Evolutionary conservation across 2,113 vertebrate genomes (phyloP).

Genomic region (Tragelaphus buxtoni): DNA sequence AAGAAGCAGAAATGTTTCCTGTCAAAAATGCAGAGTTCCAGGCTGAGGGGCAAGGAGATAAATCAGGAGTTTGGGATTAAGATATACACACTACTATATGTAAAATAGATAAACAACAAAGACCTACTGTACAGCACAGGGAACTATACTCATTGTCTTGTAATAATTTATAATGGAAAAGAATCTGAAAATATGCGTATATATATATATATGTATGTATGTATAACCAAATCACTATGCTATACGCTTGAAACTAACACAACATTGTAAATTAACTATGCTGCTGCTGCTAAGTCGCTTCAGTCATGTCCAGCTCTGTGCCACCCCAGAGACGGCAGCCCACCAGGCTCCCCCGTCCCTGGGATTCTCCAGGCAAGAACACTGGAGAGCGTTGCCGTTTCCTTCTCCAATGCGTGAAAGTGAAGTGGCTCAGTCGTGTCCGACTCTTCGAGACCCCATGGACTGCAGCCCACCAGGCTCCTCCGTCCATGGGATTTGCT

Average conservation of each 20-base stretch:
- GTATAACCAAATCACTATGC: neutral
- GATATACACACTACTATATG: neutral
- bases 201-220: accelerated
- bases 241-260: neutral
- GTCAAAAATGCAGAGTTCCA: neutral
- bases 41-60: neutral
- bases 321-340: too few species aligned
- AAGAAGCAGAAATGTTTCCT: neutral
- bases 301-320: too few species aligned
- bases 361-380: too few species aligned
- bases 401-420: too few species aligned
- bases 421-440: too few species aligned
- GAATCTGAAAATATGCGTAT: neutral
- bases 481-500: too few species aligned
- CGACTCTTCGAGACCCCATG: too few species aligned
- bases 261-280: neutral
- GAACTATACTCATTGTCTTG: neutral
- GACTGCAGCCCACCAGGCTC: too few species aligned
- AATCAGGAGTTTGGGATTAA: neutral
- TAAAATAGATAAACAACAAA: neutral
- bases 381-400: too few species aligned
- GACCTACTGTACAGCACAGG: neutral
- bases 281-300: too few species aligned
- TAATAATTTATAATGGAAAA: neutral
- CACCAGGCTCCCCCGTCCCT: too few species aligned